Evolutionary conservation across 2,888 invertebrate species (phyloP), one percentile per base, ranked within the genome.

Genomic region (Leptothorax acervorum): DNA sequence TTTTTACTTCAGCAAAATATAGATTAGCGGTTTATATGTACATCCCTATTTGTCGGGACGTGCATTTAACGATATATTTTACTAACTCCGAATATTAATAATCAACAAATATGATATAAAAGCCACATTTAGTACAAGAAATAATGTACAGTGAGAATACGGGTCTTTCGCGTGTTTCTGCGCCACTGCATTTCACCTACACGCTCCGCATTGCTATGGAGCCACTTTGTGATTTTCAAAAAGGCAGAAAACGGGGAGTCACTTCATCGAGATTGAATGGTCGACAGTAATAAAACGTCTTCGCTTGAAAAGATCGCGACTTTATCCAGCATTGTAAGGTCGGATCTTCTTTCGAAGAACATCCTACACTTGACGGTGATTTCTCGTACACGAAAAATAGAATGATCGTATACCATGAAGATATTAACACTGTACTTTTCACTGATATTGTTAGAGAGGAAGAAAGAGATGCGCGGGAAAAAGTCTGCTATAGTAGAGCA

Each of bases 181-280:
- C 73, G 39, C n/a, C 68, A 45, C 48, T 63, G 70, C 62, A 45
- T 60, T 42, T 65, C 63, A 79, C 45, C 81, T 68, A 55, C 84
- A 85, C 73, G 82, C 66, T 78, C 79, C 57, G 51, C 81, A 63
- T 65, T 76, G 68, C 83, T 87, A 79, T 68, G 82, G 86, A 85
- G 85, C 82, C 88, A 90, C 88, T 91, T 90, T 90, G 90, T 91
- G 88, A 81, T 81, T 73, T 81, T 81, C 39, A 85, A 88, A 90
- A 91, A 92, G 88, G 91, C 90, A 89, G 91, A 92, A 92, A 91
- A 91, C 91, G 87, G 88, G 85, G 39, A 86, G 83, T 65, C 79
- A 78, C 81, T 87, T 75, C 87, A 86, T 86, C 83, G 85, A 70
- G 48, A 85, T 55, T 85, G 89, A 90, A 90, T 85, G 87, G 89